Base-by-base conservation (phyloP, 2,113 vertebrate species). In the Cyphomyrus discorhynchus region DNA sequence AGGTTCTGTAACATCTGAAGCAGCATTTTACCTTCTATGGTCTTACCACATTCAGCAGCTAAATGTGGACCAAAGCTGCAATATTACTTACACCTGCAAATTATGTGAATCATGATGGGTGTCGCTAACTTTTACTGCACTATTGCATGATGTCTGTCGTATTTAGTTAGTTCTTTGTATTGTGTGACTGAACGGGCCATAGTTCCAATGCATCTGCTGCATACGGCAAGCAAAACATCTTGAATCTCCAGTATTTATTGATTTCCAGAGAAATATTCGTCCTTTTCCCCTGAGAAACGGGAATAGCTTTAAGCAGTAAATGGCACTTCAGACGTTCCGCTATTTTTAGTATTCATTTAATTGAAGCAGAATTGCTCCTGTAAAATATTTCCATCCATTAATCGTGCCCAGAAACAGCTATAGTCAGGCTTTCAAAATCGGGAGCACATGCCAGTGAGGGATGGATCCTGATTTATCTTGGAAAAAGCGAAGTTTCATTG, bases 311-410 rank as follows among this genome's bases (percentile, higher is more conserved):
- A 39, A 80, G 74, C 74, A 80, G 35, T 80, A 80, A 80, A 19
- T 42, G 62, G 62, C 74, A 80, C 74, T 80, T 80, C 74, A 80
- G 74, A 42, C 31, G 15, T 80, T 80, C 15, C 0, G 35, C 74
- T 80, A 80, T 80, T 80, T 42, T 80, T 80, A 80, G 74, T 42
- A 39, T 42, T 39, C 15, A 42, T 80, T 42, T 80, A 39, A 80
- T 39, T 80, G 74, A 80, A 80, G 35, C 31, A 80, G 74, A 80
- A 80, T 17, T 19, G 74, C 74, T 80, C 5, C 35, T 80, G 74
- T 80, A 80, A 80, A 80, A 80, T 80, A 80, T 80, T 80, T 80
- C 74, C 74, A 80, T 80, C 74, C 74, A 80, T 80, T 80, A 35
- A 42, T 80, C 15, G 35, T 80, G 13, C 15, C 17, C 74, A 80